Conservation (phyloP, 2,113 vertebrate species). For the Gnathonemus longibarbis region DNA sequence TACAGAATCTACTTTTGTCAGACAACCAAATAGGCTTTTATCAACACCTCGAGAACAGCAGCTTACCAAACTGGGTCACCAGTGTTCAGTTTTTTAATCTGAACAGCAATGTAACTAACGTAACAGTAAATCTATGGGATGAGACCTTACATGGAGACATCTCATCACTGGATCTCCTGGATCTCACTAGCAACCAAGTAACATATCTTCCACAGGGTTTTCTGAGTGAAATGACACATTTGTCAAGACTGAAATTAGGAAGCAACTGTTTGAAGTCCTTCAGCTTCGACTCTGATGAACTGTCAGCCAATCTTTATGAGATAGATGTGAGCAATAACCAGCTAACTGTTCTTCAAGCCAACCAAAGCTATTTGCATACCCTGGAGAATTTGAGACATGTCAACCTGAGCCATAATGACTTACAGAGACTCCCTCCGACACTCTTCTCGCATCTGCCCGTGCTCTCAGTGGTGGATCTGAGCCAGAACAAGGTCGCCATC, state of each 20-base stretch:
- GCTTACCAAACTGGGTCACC: constrained; percentile 43
- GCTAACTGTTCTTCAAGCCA: constrained; percentile 54
- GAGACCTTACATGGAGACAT: constrained; percentile 71
- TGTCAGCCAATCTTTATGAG: constrained; percentile 57
- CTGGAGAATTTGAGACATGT: constrained; percentile 68
- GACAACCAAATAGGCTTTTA: constrained; percentile 81
- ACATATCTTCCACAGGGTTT: constrained; percentile 73
- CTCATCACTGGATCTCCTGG: constrained; percentile 70
- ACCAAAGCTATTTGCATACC: constrained; percentile 21
- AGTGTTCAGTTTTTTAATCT: constrained; percentile 76
- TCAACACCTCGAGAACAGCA: constrained; percentile 58
- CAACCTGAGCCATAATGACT: constrained; percentile 78
- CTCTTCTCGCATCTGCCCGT: constrained; percentile 62
- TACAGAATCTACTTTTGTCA: constrained; percentile 72
- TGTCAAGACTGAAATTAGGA: constrained; percentile 69
- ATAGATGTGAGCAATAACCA: constrained; percentile 83
- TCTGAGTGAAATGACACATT: constrained; percentile 66
- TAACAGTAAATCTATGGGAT: constrained; percentile 74
- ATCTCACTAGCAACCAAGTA: constrained; percentile 79
- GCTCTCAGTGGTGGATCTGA: constrained; percentile 78
- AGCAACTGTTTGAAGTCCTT: constrained; percentile 76
- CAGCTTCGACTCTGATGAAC: constrained; percentile 51
- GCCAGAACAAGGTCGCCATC: constrained; percentile 68
- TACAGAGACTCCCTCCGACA: constrained; percentile 53
- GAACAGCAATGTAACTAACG: constrained; percentile 57